Percentiles rank a stretch among this genome's conserved stretches.
These are phyloP conservation scores for Tiliqua scincoides DNA, from an alignment of 2,113 vertebrate genomes.

Conservation along the genomic window DNA sequence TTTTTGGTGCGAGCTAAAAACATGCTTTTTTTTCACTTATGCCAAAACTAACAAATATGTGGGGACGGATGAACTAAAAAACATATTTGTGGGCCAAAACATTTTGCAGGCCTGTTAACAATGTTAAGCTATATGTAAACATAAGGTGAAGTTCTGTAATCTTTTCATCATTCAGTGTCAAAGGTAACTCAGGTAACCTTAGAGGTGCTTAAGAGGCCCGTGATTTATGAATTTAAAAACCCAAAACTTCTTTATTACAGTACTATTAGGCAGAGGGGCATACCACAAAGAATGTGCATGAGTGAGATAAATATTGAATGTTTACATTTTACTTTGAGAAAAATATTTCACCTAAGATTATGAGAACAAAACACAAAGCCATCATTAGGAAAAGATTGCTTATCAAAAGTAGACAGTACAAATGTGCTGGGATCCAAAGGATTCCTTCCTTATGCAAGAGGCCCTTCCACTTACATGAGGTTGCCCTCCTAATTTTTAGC, in stretches of 20 bases:
- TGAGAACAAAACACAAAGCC: not conserved
- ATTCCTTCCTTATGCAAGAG: no score
- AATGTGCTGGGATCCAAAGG: fast-evolving
- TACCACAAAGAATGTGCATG: not conserved
- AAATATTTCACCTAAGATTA: not conserved
- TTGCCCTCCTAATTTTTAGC: no score
- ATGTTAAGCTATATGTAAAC: not conserved
- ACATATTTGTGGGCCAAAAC: not conserved
- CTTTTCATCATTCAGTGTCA: not conserved
- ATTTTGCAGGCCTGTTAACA: not conserved
- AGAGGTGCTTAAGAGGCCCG: fast-evolving
- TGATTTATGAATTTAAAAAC: not conserved
- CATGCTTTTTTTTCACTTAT: not conserved
- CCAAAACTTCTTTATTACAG: not conserved
- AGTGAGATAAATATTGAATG: not conserved
- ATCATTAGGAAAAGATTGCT: not conserved
- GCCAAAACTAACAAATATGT: not conserved
- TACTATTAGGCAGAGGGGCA: not conserved
- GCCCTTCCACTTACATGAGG: no score
- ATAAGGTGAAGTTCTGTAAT: not conserved
- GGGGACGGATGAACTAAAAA: not conserved
- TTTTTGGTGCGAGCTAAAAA: no score
- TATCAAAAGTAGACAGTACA: not conserved
- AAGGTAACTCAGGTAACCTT: not conserved
- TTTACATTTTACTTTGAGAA: fast-evolving